Evolutionary conservation across 1,140 invertebrate genomes (phyloP).

Genomic region (Calephelis virginiensis): DNA sequence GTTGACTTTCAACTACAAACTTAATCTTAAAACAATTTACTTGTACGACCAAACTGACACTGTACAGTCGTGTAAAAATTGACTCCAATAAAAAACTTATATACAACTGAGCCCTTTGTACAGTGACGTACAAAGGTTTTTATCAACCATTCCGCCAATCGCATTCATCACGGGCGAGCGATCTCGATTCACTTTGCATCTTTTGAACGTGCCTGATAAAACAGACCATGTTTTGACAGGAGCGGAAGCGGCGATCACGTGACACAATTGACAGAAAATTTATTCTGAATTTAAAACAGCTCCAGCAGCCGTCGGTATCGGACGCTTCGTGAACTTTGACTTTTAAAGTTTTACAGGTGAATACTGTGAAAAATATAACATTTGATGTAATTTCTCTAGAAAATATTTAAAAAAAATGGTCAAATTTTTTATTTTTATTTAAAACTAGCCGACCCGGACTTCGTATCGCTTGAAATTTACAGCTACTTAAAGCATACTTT

Average conservation of each 20-base stretch:
- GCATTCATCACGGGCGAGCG: constrained; percentile 17
- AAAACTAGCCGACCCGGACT: too few relatives aligned
- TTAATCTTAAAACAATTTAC: too few relatives aligned
- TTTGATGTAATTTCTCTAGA: too few relatives aligned
- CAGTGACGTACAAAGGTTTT: neutral
- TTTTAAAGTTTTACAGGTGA: constrained; percentile 4
- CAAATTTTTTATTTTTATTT: too few relatives aligned
- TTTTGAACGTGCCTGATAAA: constrained; percentile 36
- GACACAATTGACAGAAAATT: constrained; percentile 27
- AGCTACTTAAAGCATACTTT: too few relatives aligned
- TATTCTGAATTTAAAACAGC: constrained; percentile 14
- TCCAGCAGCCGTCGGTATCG: constrained; percentile 15
- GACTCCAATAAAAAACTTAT: too few relatives aligned
- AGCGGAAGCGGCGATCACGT: constrained; percentile 21
- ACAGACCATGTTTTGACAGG: constrained; percentile 34
- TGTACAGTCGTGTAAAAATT: too few relatives aligned
- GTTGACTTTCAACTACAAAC: too few relatives aligned
- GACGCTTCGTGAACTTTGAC: constrained; percentile 17
- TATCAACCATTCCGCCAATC: constrained; percentile 14
- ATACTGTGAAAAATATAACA: neutral
- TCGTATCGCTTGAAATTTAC: too few relatives aligned
- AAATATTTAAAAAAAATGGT: too few relatives aligned
- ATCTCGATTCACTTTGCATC: constrained; percentile 36
- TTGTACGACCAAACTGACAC: too few relatives aligned
- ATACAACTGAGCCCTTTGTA: too few relatives aligned